phyloP scores from a whole-genome alignment of 2,113 vertebrate species.

The Perccottus glenii region DNA sequence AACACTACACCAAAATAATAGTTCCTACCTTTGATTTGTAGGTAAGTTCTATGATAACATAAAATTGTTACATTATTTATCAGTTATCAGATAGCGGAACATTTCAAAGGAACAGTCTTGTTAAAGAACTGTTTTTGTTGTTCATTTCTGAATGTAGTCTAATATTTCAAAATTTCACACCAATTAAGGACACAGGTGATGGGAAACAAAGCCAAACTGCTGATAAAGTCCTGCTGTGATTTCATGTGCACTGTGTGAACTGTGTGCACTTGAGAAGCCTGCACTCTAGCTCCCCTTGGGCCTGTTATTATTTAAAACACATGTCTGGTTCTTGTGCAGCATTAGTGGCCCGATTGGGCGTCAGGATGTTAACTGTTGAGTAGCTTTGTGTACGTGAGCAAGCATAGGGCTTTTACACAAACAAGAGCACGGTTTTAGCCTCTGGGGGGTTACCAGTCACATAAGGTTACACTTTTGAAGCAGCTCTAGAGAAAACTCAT shows the following conservation, averaged over 20 bases:
- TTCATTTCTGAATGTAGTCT: not conserved
- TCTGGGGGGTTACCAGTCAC: not conserved
- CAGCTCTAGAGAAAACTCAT: constrained; percentile 5
- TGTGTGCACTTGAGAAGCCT: not conserved
- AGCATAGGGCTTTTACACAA: not conserved
- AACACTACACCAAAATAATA: no score
- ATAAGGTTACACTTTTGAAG: not conserved
- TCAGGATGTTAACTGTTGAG: not conserved
- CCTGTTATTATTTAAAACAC: not conserved
- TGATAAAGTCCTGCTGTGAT: not conserved
- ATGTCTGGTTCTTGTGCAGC: constrained; percentile 7
- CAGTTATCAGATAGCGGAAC: no score
- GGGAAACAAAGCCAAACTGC: not conserved
- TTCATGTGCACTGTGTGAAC: not conserved
- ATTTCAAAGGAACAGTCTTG: no score
- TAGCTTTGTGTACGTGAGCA: not conserved
- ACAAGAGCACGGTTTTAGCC: not conserved
- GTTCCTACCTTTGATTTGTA: no score
- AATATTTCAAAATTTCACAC: not conserved
- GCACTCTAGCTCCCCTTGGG: not conserved
- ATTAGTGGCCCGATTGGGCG: not conserved
- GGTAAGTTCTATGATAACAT: no score
- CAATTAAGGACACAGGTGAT: not conserved
- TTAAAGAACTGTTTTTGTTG: no score
- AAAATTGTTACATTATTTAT: no score